Conservation (phyloP, 2,113 vertebrate genomes). For the Tyrannus savana region DNA sequence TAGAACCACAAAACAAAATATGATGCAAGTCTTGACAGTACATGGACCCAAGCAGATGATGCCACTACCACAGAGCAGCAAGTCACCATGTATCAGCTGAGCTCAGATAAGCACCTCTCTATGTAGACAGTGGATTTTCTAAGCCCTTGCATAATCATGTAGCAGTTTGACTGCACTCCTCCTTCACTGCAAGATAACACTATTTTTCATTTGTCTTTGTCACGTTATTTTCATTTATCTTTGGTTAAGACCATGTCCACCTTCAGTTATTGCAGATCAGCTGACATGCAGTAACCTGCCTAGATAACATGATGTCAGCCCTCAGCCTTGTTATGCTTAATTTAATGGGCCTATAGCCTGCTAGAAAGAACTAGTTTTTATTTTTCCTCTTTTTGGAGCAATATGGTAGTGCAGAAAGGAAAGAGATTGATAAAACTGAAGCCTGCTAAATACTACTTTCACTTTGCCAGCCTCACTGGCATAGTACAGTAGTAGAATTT, state of each 20-base stretch:
- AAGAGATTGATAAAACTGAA: neutral
- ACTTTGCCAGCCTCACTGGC: neutral
- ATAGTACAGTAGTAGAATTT: neutral
- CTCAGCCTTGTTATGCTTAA: neutral
- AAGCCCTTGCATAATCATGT: neutral
- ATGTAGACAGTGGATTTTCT: fast-evolving
- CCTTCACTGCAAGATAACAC: neutral
- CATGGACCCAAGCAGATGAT: neutral
- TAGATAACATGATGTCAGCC: neutral
- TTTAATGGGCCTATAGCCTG: neutral
- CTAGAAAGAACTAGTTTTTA: neutral
- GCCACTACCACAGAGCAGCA: neutral
- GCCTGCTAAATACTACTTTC: neutral
- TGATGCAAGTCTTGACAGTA: neutral
- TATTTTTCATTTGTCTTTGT: neutral
- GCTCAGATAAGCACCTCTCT: neutral
- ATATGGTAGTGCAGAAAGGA: neutral
- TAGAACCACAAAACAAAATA: neutral
- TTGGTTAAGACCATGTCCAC: neutral
- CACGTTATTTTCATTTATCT: neutral
- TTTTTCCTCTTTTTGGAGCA: neutral
- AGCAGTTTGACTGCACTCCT: neutral
- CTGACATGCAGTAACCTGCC: neutral
- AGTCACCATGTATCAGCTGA: neutral
- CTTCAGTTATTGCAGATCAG: neutral